Evolutionary conservation across 2,888 invertebrate species (phyloP).

Genomic region (Archips crataeganus): DNA sequence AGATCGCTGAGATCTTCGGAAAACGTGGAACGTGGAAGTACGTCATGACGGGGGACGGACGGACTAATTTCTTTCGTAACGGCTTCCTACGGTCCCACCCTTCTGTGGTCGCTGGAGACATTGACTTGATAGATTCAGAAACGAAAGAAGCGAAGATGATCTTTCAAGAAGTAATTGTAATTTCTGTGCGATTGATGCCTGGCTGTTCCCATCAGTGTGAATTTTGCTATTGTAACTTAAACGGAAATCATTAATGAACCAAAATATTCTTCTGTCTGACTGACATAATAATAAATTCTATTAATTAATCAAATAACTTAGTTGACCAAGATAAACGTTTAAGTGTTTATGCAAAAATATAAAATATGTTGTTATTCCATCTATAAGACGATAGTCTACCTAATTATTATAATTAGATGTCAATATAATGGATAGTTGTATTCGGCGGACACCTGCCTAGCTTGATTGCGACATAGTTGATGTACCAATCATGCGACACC

Average conservation of each 20-base stretch:
- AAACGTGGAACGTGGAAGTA: too few relatives aligned
- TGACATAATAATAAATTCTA: conserved; percentile 24
- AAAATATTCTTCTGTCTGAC: background rate
- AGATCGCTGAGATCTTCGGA: background rate
- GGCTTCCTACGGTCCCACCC: too few relatives aligned
- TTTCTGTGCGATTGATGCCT: too few relatives aligned
- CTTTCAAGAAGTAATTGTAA: too few relatives aligned
- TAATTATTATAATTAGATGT: conserved; percentile 40
- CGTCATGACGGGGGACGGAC: too few relatives aligned
- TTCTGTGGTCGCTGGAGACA: too few relatives aligned
- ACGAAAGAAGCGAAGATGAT: background rate
- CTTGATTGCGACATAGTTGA: conserved; percentile 30
- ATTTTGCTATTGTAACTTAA: background rate
- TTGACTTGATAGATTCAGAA: background rate
- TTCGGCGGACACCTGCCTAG: conserved; percentile 32
- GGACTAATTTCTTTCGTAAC: too few relatives aligned
- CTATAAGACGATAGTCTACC: conserved; percentile 24
- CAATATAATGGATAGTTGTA: conserved; percentile 34
- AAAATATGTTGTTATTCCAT: conserved; percentile 24
- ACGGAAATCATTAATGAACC: background rate
- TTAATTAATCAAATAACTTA: conserved; percentile 33
- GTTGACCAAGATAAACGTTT: conserved; percentile 23
- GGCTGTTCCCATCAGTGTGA: background rate
- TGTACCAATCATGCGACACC: conserved; percentile 15
- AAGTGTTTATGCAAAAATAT: conserved; percentile 29